Evolutionary conservation across 2,888 invertebrate species (phyloP).

Genomic region (Augiades crinisus): DNA sequence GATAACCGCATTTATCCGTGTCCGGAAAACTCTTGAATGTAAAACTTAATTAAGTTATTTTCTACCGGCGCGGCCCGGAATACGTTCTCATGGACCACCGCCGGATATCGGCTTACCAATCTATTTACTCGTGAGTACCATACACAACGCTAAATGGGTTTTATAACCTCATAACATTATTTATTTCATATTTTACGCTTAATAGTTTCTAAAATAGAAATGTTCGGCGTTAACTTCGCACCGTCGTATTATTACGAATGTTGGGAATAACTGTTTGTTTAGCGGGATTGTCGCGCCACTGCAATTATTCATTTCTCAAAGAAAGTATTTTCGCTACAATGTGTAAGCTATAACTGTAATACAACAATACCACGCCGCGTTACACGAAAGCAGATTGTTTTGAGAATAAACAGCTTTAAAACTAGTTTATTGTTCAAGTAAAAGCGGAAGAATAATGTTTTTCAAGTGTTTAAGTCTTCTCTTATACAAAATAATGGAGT

Average conservation of each 20-base stretch:
- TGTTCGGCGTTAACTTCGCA: slow-evolving; percentile 34
- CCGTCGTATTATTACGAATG: slow-evolving; percentile 57
- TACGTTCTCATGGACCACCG: slow-evolving; percentile 11
- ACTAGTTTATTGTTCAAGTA: slow-evolving; percentile 14
- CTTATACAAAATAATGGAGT: slow-evolving; percentile 11
- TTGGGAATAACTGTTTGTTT: slow-evolving; percentile 66
- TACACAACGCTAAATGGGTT: slow-evolving; percentile 4
- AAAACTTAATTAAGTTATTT: slow-evolving; percentile 71
- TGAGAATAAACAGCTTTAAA: slow-evolving; percentile 22
- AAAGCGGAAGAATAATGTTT: slow-evolving; percentile 6
- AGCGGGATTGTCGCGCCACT: slow-evolving; percentile 61
- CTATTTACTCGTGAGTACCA: slow-evolving; percentile 14
- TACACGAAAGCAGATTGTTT: slow-evolving; percentile 17
- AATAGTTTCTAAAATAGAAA: not conserved
- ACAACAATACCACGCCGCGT: slow-evolving; percentile 8
- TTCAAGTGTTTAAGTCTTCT: slow-evolving; percentile 5
- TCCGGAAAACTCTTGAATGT: slow-evolving; percentile 60
- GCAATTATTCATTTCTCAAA: slow-evolving; percentile 56
- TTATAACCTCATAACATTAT: not conserved
- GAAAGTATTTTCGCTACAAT: slow-evolving; percentile 18
- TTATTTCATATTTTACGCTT: not conserved
- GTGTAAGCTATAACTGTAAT: slow-evolving; percentile 16
- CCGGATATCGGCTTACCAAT: slow-evolving; percentile 13
- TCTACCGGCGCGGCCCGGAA: slow-evolving; percentile 41
- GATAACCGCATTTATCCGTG: slow-evolving; percentile 67